A percentile compares a stretch with the other conserved stretches of the same genome.
phyloP scores from a whole-genome alignment of 2,113 vertebrate genomes.

The Colius striatus region DNA sequence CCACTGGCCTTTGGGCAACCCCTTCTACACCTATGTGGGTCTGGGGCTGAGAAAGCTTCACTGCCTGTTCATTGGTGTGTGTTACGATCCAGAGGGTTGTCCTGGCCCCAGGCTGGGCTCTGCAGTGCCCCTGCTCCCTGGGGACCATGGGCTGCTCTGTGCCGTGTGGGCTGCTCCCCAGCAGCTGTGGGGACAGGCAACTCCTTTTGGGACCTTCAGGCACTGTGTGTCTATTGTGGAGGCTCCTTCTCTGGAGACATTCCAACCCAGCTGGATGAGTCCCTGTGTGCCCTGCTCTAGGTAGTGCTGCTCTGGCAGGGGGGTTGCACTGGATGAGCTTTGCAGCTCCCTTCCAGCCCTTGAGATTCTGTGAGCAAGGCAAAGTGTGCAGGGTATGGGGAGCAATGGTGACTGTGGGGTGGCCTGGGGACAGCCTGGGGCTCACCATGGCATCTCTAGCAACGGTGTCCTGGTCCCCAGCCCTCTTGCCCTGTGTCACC shows the following conservation, averaged over 20 bases:
- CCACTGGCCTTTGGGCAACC: neutral
- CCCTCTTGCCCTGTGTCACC: rapidly evolving
- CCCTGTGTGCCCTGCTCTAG: too few relatives aligned
- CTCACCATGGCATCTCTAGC: neutral
- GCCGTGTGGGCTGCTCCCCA: neutral
- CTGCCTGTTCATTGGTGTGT: rapidly evolving
- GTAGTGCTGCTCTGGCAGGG: too few relatives aligned
- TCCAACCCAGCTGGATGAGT: too few relatives aligned
- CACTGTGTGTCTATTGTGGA: neutral
- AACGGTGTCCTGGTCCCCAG: neutral
- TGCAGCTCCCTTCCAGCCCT: neutral
- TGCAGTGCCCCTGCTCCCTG: neutral
- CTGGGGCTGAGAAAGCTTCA: neutral
- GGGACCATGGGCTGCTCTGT: neutral
- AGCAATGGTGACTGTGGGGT: neutral
- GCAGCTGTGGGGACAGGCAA: neutral
- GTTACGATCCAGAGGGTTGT: neutral
- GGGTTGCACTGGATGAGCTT: too few relatives aligned
- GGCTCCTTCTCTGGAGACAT: too few relatives aligned
- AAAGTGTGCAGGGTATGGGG: neutral
- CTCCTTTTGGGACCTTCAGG: neutral
- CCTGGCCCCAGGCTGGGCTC: neutral
- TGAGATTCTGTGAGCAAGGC: neutral
- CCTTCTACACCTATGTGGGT: neutral
- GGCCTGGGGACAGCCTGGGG: neutral